Conservation (phyloP, 2,888 invertebrate genomes). For the Acanthoscelides obtectus region DNA sequence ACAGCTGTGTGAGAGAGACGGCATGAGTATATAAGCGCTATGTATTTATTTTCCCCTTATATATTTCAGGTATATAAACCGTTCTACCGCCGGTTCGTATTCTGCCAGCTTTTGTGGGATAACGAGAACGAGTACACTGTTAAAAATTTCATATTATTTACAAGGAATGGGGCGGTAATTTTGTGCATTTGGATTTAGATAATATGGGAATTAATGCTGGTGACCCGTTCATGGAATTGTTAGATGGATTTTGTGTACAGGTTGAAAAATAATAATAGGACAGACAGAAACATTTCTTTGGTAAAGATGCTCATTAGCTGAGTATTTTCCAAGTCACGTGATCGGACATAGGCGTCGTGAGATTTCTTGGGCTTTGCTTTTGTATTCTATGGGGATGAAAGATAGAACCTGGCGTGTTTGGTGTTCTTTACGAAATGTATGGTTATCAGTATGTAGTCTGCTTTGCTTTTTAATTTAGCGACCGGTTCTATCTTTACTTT, state of each 20-base stretch:
- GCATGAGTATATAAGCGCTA: conserved; percentile 37
- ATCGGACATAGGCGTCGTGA: background rate
- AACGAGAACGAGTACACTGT: conserved; percentile 36
- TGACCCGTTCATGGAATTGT: no score
- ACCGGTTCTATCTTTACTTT: no score
- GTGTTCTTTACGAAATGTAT: no score
- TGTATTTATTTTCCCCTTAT: conserved; percentile 46
- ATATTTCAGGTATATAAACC: conserved; percentile 42
- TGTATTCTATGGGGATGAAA: no score
- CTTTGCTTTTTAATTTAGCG: no score
- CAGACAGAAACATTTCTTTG: background rate
- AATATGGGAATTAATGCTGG: background rate
- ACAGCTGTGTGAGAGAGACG: conserved; percentile 44
- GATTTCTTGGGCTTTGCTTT: background rate
- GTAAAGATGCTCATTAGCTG: background rate
- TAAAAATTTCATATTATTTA: conserved; percentile 28
- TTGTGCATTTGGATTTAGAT: background rate
- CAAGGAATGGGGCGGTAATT: background rate
- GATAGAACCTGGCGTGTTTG: no score
- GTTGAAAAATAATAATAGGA: no score
- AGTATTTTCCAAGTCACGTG: background rate
- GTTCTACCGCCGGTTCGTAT: conserved; percentile 42
- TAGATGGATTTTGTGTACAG: no score
- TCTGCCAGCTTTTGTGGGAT: conserved; percentile 38
- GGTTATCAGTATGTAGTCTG: no score